Evolutionary conservation across 2,113 vertebrate genomes (phyloP).

Genomic region (Grammomys dolichurus): DNA sequence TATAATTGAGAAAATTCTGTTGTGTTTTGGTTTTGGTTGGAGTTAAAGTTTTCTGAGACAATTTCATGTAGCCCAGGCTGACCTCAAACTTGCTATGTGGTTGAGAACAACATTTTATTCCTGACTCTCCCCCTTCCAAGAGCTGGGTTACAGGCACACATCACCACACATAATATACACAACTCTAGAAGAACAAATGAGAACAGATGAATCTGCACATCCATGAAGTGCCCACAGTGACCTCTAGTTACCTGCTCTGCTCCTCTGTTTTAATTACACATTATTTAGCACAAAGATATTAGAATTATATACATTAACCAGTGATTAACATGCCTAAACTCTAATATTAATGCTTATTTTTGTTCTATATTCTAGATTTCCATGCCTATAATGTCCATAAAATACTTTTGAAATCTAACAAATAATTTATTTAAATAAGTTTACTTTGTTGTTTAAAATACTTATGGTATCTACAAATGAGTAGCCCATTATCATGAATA

Average conservation of each 20-base stretch:
- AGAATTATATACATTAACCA: neutral
- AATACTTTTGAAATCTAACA: neutral
- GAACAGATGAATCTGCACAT: constrained; percentile 1
- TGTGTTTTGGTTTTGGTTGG: neutral
- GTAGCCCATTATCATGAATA: constrained; percentile 19
- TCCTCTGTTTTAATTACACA: constrained; percentile 32
- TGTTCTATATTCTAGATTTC: constrained; percentile 35
- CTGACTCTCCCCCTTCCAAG: neutral
- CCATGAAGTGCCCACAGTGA: neutral
- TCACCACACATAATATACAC: neutral
- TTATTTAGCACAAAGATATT: neutral
- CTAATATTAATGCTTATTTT: constrained; percentile 48
- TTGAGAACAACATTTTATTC: neutral
- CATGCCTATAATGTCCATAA: constrained; percentile 9
- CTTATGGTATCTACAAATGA: constrained; percentile 9
- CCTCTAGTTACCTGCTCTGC: neutral
- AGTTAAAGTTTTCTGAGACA: neutral
- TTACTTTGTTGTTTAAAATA: constrained; percentile 48
- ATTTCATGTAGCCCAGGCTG: neutral
- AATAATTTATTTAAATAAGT: neutral
- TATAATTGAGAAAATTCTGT: constrained; percentile 14
- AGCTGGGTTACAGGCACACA: neutral
- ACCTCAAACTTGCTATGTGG: neutral
- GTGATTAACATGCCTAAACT: neutral
- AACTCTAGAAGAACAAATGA: neutral